A percentile compares a stretch with the other conserved stretches of the same genome.
These are phyloP conservation scores for Prionace glauca DNA, from an alignment of 2,797 vertebrate species.

Conservation along the genomic window DNA sequence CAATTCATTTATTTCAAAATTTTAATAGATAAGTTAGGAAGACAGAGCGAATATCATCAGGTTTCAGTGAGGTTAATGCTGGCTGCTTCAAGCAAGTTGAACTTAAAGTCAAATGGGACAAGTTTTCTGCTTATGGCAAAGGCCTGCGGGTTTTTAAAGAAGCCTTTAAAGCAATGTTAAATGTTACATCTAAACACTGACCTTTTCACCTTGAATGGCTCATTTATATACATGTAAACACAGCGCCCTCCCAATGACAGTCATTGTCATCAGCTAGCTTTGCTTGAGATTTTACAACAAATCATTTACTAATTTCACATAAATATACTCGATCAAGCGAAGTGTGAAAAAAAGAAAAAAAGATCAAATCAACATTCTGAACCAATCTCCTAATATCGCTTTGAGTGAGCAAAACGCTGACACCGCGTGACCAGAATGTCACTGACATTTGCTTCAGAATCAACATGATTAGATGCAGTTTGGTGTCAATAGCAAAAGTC, in stretches of 20 bases:
- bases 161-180: constrained; percentile 39
- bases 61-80: neutral
- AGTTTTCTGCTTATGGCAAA: neutral
- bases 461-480: constrained; percentile 47
- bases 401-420: constrained; percentile 43
- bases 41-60: neutral
- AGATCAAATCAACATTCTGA: neutral
- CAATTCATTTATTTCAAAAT: neutral
- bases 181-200: constrained; percentile 61
- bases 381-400: constrained; percentile 19
- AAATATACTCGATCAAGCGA: no score
- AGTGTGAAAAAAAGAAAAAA: neutral
- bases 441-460: constrained; percentile 45
- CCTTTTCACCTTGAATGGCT: constrained; percentile 65
- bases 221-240: constrained; percentile 63
- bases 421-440: constrained; percentile 49
- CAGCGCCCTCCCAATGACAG: constrained; percentile 56
- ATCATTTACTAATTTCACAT: neutral
- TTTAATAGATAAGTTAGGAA: neutral
- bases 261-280: constrained; percentile 56
- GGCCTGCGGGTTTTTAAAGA: neutral
- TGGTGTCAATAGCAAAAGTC: constrained; percentile 49
- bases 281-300: constrained; percentile 49
- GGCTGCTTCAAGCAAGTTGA: neutral
- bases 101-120: neutral